A percentile compares a stretch with the other conserved stretches of the same genome.
These are phyloP conservation scores for Chloropsis hardwickii DNA, from an alignment of 2,113 vertebrate species.

Conservation along the genomic window DNA sequence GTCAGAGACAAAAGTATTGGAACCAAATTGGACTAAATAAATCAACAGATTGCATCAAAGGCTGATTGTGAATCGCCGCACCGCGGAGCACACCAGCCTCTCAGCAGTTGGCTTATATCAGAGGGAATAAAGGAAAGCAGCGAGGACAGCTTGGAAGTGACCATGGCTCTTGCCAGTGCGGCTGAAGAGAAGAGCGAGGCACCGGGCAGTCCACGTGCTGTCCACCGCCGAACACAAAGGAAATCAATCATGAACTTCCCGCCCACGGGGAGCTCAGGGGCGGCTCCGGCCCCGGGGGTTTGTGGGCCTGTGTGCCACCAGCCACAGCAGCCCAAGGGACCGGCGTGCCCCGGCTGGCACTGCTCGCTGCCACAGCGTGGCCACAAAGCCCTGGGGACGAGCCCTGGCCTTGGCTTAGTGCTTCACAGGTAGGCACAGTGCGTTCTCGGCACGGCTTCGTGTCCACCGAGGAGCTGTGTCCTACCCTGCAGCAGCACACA, in stretches of 20 bases:
- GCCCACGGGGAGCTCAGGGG: background rate
- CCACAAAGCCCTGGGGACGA: background rate
- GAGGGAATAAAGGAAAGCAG: background rate
- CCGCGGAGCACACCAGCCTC: background rate
- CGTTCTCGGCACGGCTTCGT: rapidly evolving
- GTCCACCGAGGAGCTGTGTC: rapidly evolving
- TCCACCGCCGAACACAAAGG: background rate
- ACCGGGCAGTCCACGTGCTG: background rate
- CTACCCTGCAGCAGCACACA: rapidly evolving
- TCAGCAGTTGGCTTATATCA: background rate
- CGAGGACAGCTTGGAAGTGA: background rate
- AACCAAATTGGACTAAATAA: background rate
- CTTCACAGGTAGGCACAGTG: rapidly evolving
- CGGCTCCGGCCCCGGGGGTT: rapidly evolving
- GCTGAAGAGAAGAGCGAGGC: background rate
- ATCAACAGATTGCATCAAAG: background rate
- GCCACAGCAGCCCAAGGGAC: rapidly evolving
- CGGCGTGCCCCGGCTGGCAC: rapidly evolving
- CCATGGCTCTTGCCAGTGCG: rapidly evolving
- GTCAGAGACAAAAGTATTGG: background rate
- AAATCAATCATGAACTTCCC: background rate
- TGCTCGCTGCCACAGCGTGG: rapidly evolving
- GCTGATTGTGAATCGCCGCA: background rate
- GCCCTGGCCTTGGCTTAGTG: rapidly evolving
- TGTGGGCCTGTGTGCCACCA: background rate